phyloP scores from a whole-genome alignment of 2,797 vertebrate species.

The Mus spretus region DNA sequence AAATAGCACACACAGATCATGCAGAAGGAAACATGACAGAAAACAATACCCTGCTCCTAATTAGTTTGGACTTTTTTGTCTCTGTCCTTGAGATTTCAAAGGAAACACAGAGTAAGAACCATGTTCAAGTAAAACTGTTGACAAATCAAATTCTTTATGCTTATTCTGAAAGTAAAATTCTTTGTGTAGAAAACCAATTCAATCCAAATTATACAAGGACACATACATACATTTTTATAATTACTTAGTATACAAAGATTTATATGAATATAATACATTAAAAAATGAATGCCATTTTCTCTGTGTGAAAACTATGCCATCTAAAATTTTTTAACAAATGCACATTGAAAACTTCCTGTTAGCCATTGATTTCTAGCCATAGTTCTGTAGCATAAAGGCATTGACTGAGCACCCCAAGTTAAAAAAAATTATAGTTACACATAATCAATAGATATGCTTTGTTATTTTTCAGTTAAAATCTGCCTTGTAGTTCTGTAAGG shows the following conservation, averaged over 20 bases:
- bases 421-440: slow-evolving; percentile 42
- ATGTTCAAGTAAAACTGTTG: not conserved
- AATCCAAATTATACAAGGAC: not conserved
- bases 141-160: not conserved
- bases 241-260: not conserved
- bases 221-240: not conserved
- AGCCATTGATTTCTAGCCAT: not conserved
- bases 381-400: slow-evolving; percentile 33
- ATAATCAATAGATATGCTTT: slow-evolving; percentile 43
- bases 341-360: not conserved
- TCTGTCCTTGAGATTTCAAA: not conserved
- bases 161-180: not conserved
- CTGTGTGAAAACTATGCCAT: not conserved
- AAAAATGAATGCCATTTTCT: not conserved
- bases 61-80: slow-evolving; percentile 5
- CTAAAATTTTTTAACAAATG: slow-evolving; percentile 42
- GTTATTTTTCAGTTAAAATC: slow-evolving; percentile 36
- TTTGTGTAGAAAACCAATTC: slow-evolving; percentile 7
- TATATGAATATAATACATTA: not conserved
- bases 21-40: slow-evolving; percentile 11
- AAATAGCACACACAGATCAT: not conserved
- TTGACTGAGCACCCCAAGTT: slow-evolving; percentile 1
- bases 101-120: not conserved
- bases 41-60: not conserved
- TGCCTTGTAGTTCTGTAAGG: not conserved